Percentiles rank a stretch among this genome's conserved stretches.
phyloP scores from a whole-genome alignment of 2,797 vertebrate species.

The Coreius guichenoti region DNA sequence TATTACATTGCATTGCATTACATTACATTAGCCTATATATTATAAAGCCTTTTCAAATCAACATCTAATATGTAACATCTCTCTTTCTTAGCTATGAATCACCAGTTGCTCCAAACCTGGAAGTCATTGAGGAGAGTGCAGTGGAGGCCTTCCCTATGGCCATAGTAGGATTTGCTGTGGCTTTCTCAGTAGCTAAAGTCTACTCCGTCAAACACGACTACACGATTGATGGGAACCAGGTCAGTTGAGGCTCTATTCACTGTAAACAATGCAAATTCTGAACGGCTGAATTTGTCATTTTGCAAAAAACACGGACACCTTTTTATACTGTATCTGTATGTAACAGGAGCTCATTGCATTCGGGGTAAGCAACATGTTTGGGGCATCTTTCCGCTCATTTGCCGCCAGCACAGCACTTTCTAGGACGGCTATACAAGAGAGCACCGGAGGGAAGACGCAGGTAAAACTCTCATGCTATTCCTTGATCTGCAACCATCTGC shows the following conservation, averaged over 20 bases:
- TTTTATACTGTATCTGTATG: neutral
- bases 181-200: slow-evolving; percentile 92
- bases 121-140: slow-evolving; percentile 75
- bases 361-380: slow-evolving; percentile 88
- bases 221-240: slow-evolving; percentile 90
- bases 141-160: slow-evolving; percentile 87
- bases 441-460: slow-evolving; percentile 96
- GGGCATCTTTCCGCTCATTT: slow-evolving; percentile 88
- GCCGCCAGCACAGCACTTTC: slow-evolving; percentile 90
- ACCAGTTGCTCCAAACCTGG: slow-evolving; percentile 78
- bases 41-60: neutral
- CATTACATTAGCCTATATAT: neutral
- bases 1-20: too few species aligned
- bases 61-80: neutral
- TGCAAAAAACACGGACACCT: neutral
- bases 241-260: slow-evolving; percentile 58
- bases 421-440: slow-evolving; percentile 92
- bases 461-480: slow-evolving; percentile 68
- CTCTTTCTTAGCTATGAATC: slow-evolving; percentile 79
- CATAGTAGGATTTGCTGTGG: slow-evolving; percentile 90
- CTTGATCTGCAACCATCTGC: neutral
- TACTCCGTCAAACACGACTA: slow-evolving; percentile 95
- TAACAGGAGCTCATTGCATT: slow-evolving; percentile 92
- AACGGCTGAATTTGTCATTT: neutral
- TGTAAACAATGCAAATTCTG: slow-evolving; percentile 1